Evolutionary conservation across 1,140 invertebrate genomes (phyloP), one percentile per base, ranked within the genome.

Genomic region (Leguminivora glycinivorella): DNA sequence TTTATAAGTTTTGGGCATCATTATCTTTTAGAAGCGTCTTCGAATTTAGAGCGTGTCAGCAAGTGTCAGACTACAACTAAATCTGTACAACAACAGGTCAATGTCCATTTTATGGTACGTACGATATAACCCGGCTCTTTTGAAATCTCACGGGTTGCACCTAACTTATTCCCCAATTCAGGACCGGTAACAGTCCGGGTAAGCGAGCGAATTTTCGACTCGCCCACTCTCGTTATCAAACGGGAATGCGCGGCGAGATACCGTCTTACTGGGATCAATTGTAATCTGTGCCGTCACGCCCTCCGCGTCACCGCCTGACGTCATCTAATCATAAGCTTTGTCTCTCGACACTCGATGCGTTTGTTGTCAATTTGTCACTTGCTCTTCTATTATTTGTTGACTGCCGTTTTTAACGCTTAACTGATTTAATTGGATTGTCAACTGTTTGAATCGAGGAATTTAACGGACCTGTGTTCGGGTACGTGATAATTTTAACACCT

Each of bases 181-280:
- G n/a, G n/a, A n/a, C n/a, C n/a, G n/a, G n/a, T n/a, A n/a, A n/a
- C n/a, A n/a, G n/a, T n/a, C n/a, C n/a, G n/a, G n/a, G n/a, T n/a
- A n/a, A n/a, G n/a, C n/a, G 10, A 38, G 34, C 34, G 34, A 14
- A 38, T 38, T 6, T 14, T 38, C 12, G 25, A 56, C 56, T 43
- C n/a, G n/a, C n/a, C 40, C 4, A 17, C 1, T 14, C 40, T 17
- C 40, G 40, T 7, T 43, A 43, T 14, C 40, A n/a, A 43, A 38
- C 78, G 75, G 75, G 77, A 77, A 77, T 72, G 74, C 72, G 74
- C 68, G 24, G 17, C 58, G 47, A 69, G 40, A 73, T 67, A 69
- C 75, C 72, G 70, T 76, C 73, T 79, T 75, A 70, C 70, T 75
- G 72, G 78, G 77, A 84, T 83, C 81, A 83, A 84, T 84, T 76